Conservation (phyloP, 1,140 invertebrate genomes). For the Acromyrmex charruanus region DNA sequence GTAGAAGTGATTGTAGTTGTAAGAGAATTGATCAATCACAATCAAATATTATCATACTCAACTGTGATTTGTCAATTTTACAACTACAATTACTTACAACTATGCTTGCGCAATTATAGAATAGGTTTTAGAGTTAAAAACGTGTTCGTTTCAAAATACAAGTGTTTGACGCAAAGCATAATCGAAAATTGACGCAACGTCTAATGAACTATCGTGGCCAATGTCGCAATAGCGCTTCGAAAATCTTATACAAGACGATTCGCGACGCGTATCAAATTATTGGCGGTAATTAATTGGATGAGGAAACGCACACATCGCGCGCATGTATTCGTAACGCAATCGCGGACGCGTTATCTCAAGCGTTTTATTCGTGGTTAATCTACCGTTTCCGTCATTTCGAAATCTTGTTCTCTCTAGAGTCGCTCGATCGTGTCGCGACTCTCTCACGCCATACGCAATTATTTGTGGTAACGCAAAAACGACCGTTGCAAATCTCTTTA, state of each 20-base stretch:
- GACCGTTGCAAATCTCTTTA: slow-evolving; percentile 71
- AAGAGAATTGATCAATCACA: no score
- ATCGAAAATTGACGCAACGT: background rate
- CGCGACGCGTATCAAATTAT: background rate
- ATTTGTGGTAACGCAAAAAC: slow-evolving; percentile 71
- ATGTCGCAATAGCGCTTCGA: background rate
- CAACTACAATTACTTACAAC: no score
- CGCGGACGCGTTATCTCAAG: slow-evolving; percentile 52
- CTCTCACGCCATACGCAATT: slow-evolving; percentile 69
- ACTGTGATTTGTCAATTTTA: no score
- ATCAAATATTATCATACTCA: no score
- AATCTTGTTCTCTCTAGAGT: slow-evolving; percentile 49
- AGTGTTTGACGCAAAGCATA: background rate
- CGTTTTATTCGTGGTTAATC: slow-evolving; percentile 44
- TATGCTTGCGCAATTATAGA: no score
- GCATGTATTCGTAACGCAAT: background rate
- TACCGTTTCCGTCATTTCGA: slow-evolving; percentile 66
- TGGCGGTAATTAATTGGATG: slow-evolving; percentile 36
- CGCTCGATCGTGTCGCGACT: slow-evolving; percentile 55
- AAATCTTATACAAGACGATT: background rate
- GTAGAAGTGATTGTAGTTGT: no score
- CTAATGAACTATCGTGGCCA: background rate
- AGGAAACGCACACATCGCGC: slow-evolving; percentile 4
- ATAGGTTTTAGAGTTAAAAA: background rate
- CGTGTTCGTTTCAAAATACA: background rate